phyloP scores from a whole-genome alignment of 2,113 vertebrate genomes.

The Muntiacus muntjak region DNA sequence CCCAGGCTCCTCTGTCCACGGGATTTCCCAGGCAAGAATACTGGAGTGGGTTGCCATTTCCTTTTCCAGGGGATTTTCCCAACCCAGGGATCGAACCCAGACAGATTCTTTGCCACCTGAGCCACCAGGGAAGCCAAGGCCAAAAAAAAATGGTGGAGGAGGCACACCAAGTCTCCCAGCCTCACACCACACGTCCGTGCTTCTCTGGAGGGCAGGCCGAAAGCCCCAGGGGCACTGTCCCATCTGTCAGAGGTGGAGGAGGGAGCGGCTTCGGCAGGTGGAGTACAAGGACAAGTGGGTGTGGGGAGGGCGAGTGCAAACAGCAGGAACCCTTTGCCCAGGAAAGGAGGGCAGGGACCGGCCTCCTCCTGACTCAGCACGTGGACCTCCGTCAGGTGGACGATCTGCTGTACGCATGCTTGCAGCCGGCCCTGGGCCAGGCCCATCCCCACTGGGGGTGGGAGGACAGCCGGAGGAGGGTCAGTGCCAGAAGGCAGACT shows the following conservation, averaged over 20 bases:
- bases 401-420: accelerated
- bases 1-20: background rate
- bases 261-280: background rate
- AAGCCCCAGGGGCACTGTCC: background rate
- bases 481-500: background rate
- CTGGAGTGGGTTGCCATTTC: background rate
- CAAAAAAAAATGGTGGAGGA: background rate
- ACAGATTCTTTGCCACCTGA: background rate
- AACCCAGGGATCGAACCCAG: background rate
- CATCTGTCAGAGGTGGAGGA: accelerated
- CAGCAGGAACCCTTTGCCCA: background rate
- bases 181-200: accelerated
- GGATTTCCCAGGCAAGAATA: background rate
- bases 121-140: background rate
- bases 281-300: background rate
- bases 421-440: background rate
- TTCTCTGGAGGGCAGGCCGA: background rate
- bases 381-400: no score
- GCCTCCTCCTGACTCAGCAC: accelerated
- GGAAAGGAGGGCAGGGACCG: background rate
- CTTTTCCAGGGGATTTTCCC: background rate
- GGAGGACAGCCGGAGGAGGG: background rate
- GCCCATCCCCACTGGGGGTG: accelerated
- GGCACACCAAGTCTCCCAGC: accelerated
- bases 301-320: background rate